Conservation (phyloP, 2,888 invertebrate genomes). For the Athalia rosae region DNA sequence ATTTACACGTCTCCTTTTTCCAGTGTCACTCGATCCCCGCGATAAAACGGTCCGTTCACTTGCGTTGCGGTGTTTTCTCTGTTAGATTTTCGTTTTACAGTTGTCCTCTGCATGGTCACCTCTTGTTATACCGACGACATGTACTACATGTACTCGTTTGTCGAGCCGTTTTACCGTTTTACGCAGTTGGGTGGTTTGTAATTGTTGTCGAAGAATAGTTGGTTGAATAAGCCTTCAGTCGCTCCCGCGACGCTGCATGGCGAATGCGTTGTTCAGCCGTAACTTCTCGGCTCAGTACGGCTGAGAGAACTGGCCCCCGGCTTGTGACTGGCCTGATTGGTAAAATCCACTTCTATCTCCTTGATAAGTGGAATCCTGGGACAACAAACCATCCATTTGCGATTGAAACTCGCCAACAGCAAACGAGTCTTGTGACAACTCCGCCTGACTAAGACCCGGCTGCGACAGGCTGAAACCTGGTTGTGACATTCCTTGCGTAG, state of each 20-base stretch:
- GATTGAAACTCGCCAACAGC: conserved; percentile 90
- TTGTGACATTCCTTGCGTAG: conserved; percentile 82
- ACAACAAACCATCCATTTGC: conserved; percentile 95
- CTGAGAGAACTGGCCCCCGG: conserved; percentile 80
- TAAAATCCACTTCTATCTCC: conserved; percentile 78
- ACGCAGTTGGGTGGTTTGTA: conserved; percentile 67
- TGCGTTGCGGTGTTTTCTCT: conserved; percentile 1
- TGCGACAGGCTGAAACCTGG: conserved; percentile 81
- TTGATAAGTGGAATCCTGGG: conserved; percentile 93
- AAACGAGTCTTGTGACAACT: conserved; percentile 88
- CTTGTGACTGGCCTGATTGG: conserved; percentile 75
- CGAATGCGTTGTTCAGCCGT: conserved; percentile 72
- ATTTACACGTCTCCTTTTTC: conserved; percentile 47
- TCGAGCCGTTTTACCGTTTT: conserved; percentile 67
- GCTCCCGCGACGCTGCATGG: conserved; percentile 73
- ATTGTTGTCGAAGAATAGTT: conserved; percentile 68
- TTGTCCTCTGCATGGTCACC: conserved; percentile 48
- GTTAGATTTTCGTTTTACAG: conserved; percentile 36
- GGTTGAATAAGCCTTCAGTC: conserved; percentile 72
- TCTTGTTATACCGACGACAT: conserved; percentile 60
- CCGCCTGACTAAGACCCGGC: conserved; percentile 83
- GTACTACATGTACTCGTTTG: conserved; percentile 64
- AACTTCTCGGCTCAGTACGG: conserved; percentile 78
- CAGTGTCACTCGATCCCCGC: conserved; percentile 59
- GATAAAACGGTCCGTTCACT: conserved; percentile 62